Percentiles rank a stretch among this genome's conserved stretches.
Conservation (phyloP, 37 sponge, comb jelly and placozoan species). For the Beroe forskalii region DNA sequence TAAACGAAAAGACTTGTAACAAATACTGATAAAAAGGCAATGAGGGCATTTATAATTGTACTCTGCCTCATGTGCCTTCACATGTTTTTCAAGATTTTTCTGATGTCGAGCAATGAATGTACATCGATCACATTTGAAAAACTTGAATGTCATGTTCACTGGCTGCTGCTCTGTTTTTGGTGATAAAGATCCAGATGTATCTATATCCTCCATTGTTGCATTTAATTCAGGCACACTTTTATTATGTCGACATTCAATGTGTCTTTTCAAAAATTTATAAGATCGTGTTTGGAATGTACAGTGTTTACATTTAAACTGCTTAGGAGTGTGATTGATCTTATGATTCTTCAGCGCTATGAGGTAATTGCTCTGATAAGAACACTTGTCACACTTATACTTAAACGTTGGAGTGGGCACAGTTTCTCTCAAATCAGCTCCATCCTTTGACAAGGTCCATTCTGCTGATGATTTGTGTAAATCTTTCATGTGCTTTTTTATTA, state of each 20-base stretch:
- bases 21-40: constrained; percentile 26
- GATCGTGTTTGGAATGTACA: constrained; percentile 8
- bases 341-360: background rate
- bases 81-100: constrained; percentile 24
- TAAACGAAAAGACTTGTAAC: background rate
- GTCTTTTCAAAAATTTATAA: background rate
- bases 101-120: constrained; percentile 35
- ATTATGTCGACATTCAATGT: background rate
- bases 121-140: constrained; percentile 49
- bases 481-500: constrained; percentile 14
- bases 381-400: constrained; percentile 11
- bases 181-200: background rate
- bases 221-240: background rate
- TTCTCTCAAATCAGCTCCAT: background rate
- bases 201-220: background rate
- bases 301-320: background rate
- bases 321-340: background rate
- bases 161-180: background rate
- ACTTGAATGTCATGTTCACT: background rate
- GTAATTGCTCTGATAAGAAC: constrained; percentile 2
- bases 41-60: constrained; percentile 51
- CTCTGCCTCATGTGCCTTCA: constrained; percentile 23
- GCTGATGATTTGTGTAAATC: background rate
- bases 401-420: background rate
- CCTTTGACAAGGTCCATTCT: background rate